Conservation (phyloP, 2,888 invertebrate genomes). For the Scaptomyza polygonia region DNA sequence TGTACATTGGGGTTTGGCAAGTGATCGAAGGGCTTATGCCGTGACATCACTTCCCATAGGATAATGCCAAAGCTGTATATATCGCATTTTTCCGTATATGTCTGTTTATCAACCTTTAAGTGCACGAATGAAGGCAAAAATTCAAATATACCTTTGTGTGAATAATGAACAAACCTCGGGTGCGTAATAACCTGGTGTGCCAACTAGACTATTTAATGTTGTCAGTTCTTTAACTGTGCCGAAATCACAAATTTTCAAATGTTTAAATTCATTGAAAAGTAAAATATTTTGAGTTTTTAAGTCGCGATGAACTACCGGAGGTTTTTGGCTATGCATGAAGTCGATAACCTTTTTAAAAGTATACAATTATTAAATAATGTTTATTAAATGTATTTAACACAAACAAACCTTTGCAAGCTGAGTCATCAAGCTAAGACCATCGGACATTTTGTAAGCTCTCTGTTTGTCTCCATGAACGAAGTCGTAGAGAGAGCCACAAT, state of each 20-base stretch:
- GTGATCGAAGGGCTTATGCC: background rate
- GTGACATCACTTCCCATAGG: background rate
- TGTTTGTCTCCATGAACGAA: background rate
- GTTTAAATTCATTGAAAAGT: slow-evolving; percentile 1
- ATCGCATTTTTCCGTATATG: background rate
- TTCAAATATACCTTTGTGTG: background rate
- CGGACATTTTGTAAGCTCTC: background rate
- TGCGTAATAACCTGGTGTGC: slow-evolving; percentile 25
- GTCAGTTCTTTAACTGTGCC: slow-evolving; percentile 14
- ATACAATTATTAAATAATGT: background rate
- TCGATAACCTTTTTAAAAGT: background rate
- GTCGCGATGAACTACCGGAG: slow-evolving; percentile 24
- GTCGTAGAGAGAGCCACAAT: background rate
- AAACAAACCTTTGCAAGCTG: slow-evolving; percentile 8
- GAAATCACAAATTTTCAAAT: slow-evolving; percentile 28
- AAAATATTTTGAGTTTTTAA: slow-evolving; percentile 32
- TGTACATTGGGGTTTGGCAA: background rate
- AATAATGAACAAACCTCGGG: slow-evolving; percentile 23
- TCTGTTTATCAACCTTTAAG: background rate
- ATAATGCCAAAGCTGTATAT: background rate
- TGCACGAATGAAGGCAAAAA: no score
- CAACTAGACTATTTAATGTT: slow-evolving; percentile 4
- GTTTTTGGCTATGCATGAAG: slow-evolving; percentile 12
- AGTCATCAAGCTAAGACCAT: background rate
- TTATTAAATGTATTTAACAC: background rate